Evolutionary conservation across 1,140 invertebrate species (phyloP), one percentile per base, ranked within the genome.

Genomic region (Papilio polyxenes): DNA sequence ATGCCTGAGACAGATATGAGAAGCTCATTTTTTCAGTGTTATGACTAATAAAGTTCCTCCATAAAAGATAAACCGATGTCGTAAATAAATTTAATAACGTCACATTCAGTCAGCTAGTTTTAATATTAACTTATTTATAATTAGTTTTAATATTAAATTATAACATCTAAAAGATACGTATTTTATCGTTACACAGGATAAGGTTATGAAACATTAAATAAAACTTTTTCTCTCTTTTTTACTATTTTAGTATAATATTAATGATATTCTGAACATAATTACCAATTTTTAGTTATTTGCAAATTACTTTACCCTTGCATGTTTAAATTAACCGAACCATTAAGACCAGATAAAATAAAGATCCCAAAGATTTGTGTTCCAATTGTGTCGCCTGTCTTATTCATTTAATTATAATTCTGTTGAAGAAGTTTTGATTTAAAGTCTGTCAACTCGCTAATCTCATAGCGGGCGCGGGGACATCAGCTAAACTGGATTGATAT

Each of bases 351-450:
- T 37, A 40, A 72, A 40, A 7, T 37, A 13, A 37, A 23, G 10
- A 7, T 65, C 23, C 20, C 11, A 75, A 75, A 75, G 74, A 2
- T 44, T 75, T 48, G n/a, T 77, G 5, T 51, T 51, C 49, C 40
- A 23, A 53, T 53, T 76, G 48, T 31, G 44, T 76, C 48, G 5
- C 15, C 44, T 77, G 75, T 17, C 10, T 77, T 53, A 56, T 23
- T 77, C 75, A 51, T 51, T 76, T 76, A 31, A 77, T 31, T 51
- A 56, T 77, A 77, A 77, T 77, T 51, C 48, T 56, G 49, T 56
- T 53, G 44, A 31, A 23, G 11, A 56, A 56, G n/a, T 56, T 77
- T 77, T 53, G 11, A 53, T 77, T 53, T 56, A 77, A 77, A 56
- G 20, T 56, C 49, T 56, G 1, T 72, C 49, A 53, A 23, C 75